Percentiles rank a stretch among this genome's conserved stretches.
phyloP scores from a whole-genome alignment of 2,113 vertebrate genomes.

The Neogobius melanostomus region DNA sequence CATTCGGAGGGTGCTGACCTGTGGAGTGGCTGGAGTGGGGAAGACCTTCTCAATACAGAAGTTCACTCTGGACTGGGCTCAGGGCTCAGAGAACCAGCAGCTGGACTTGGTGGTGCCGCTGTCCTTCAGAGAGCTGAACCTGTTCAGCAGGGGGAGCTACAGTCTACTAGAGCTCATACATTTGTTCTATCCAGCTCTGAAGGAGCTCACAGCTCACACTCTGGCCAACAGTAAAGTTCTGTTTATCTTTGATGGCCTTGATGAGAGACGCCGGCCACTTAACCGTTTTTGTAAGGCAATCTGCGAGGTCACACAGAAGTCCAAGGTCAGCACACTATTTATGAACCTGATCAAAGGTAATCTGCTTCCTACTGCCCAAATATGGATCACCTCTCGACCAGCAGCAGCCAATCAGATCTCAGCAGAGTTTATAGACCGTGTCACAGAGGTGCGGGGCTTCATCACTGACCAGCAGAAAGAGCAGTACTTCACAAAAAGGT shows the following conservation, averaged over 20 bases:
- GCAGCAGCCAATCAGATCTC: not conserved
- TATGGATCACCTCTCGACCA: slow-evolving; percentile 5
- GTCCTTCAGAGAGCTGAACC: too few relatives aligned
- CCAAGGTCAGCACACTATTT: not conserved
- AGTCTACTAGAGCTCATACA: not conserved
- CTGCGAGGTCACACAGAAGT: not conserved
- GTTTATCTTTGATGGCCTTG: not conserved
- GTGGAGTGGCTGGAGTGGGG: too few relatives aligned
- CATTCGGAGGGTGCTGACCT: too few relatives aligned
- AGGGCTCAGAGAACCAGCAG: not conserved
- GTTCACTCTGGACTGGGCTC: not conserved
- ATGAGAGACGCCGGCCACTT: not conserved
- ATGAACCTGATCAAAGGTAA: not conserved
- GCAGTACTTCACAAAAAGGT: too few relatives aligned
- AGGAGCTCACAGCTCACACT: not conserved
- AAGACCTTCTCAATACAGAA: not conserved
- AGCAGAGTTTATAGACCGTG: not conserved
- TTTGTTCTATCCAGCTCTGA: not conserved
- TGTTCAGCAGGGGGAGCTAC: not conserved
- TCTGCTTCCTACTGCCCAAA: not conserved
- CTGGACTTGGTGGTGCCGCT: not conserved
- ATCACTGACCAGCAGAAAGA: too few relatives aligned
- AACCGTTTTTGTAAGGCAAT: not conserved
- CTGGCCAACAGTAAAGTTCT: not conserved
- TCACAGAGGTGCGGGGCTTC: too few relatives aligned